Evolutionary conservation across 1,140 invertebrate species (phyloP).

Genomic region (Tetramorium parvispinum): DNA sequence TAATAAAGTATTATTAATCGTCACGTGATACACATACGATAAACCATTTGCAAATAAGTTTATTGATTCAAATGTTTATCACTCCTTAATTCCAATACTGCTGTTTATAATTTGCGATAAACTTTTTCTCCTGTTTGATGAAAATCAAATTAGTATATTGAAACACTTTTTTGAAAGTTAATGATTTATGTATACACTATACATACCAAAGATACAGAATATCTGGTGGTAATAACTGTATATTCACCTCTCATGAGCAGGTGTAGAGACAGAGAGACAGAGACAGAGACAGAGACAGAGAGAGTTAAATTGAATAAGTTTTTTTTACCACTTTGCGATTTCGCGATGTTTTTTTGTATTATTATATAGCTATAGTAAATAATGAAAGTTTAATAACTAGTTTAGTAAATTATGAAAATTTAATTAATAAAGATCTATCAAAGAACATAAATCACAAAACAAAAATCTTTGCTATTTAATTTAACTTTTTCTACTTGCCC

Average conservation of each 20-base stretch:
- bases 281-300: too few relatives aligned
- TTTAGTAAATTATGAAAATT: neutral
- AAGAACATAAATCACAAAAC: neutral
- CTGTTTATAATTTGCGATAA: slow-evolving; percentile 77
- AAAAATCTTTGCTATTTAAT: neutral
- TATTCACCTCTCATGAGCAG: neutral
- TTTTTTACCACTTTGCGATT: neutral
- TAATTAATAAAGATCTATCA: neutral
- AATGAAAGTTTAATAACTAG: neutral
- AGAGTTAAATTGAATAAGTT: neutral
- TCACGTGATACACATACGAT: slow-evolving; percentile 3
- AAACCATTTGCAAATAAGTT: slow-evolving; percentile 10
- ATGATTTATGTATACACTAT: neutral
- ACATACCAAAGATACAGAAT: neutral
- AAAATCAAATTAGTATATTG: slow-evolving; percentile 32
- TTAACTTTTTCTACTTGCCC: neutral
- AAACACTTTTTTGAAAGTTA: slow-evolving; percentile 10
- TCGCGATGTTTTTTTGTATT: too few relatives aligned
- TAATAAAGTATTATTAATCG: slow-evolving; percentile 33
- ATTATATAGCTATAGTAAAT: neutral
- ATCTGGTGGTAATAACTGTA: neutral
- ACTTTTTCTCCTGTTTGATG: slow-evolving; percentile 79
- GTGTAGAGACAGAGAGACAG: neutral
- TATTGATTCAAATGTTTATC: slow-evolving; percentile 36
- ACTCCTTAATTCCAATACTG: slow-evolving; percentile 73